Evolutionary conservation across 1,140 invertebrate species (phyloP).

Genomic region (Drosophila neocordata): DNA sequence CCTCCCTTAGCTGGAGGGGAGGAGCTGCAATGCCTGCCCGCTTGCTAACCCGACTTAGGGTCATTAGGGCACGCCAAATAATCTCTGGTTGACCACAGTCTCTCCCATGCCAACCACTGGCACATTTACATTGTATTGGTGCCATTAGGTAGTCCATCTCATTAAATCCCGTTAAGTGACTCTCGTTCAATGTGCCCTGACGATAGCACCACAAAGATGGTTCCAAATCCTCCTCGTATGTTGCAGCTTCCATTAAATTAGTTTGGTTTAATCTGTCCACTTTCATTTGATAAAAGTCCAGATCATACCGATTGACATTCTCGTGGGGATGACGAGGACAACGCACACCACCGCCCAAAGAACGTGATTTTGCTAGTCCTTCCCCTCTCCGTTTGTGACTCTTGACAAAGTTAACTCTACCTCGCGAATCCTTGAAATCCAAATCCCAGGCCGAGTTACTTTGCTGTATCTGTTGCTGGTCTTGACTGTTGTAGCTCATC

Average conservation of each 20-base stretch:
- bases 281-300: slow-evolving; percentile 67
- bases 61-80: slow-evolving; percentile 86
- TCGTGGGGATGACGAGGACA: slow-evolving; percentile 41
- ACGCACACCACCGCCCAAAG: not conserved
- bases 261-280: slow-evolving; percentile 50
- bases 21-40: slow-evolving; percentile 20
- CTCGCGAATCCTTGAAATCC: not conserved
- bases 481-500: slow-evolving; percentile 40
- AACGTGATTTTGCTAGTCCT: not conserved
- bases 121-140: slow-evolving; percentile 84
- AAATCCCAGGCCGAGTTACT: slow-evolving; percentile 3
- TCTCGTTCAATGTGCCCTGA: slow-evolving; percentile 84
- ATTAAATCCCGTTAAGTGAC: not conserved
- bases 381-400: slow-evolving; percentile 15
- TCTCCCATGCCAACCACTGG: slow-evolving; percentile 86
- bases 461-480: slow-evolving; percentile 31
- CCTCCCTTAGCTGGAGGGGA: slow-evolving; percentile 52
- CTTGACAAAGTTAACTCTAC: slow-evolving; percentile 50
- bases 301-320: slow-evolving; percentile 62
- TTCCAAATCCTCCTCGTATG: slow-evolving; percentile 74
- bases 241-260: slow-evolving; percentile 42
- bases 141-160: slow-evolving; percentile 51
- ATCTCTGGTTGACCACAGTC: slow-evolving; percentile 88
- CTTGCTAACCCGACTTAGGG: slow-evolving; percentile 61
- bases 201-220: slow-evolving; percentile 85